Evolutionary conservation across 1,140 invertebrate species (phyloP).

Genomic region (Cyclina sinensis): DNA sequence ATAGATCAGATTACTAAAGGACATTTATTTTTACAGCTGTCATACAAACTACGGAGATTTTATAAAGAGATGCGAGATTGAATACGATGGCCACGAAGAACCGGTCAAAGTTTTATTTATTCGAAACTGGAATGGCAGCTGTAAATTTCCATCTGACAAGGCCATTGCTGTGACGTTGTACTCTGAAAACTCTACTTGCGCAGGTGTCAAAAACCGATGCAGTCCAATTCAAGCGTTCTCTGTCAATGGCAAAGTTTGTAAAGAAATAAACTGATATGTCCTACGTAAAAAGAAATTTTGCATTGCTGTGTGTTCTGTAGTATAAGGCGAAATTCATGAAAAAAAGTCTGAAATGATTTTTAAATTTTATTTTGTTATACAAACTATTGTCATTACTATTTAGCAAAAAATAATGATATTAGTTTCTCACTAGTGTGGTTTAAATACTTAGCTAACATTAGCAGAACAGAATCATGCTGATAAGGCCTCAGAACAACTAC

Average conservation of each 20-base stretch:
- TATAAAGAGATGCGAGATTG: constrained; percentile 1
- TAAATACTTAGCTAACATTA: no score
- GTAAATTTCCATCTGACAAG: neutral
- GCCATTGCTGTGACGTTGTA: neutral
- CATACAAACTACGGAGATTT: constrained; percentile 4
- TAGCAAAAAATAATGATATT: no score
- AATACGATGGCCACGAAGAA: neutral
- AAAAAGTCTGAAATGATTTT: no score
- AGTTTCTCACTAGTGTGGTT: no score
- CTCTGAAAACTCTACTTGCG: neutral
- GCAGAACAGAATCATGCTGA: no score
- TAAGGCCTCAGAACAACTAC: no score
- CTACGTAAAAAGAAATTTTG: no score
- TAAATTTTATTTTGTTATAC: no score
- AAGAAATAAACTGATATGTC: neutral
- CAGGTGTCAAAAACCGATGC: neutral
- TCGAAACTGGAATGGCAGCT: constrained; percentile 8
- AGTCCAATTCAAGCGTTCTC: constrained; percentile 8
- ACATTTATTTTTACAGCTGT: neutral
- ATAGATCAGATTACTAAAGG: no score
- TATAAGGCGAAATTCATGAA: no score
- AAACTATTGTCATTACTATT: no score
- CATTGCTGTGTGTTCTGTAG: no score
- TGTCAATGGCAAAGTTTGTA: constrained; percentile 6
- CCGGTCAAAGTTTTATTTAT: constrained; percentile 8